Base-by-base conservation (phyloP, 35 echinoderm and acorn worm species). In the Strongylocentrotus purpuratus region DNA sequence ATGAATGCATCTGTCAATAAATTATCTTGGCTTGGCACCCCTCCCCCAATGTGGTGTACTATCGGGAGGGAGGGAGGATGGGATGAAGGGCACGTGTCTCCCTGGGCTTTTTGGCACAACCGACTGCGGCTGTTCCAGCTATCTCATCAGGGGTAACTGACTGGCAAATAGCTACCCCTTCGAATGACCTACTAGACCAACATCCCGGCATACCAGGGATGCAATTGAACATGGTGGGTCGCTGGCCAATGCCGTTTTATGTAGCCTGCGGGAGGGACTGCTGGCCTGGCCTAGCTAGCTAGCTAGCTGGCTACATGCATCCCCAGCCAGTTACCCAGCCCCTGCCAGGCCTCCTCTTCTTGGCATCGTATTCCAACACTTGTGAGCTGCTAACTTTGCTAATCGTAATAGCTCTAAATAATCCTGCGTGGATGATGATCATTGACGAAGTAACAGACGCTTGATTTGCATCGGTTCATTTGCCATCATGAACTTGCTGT, bases 151-250 rank as follows among this genome's bases (percentile, higher is more conserved):
- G 91, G 91, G 46, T 46, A 93, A 58, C 45, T 93, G 91, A 46
- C 65, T 78, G 65, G 65, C 65, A 78, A n/a, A 28, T 8, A 50
- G 31, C 91, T 47, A 48, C 46, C 91, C 45, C 90, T 45, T 58
- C 48, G n/a, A 10, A 13, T 93, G 91, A 93, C 91, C 91, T 93
- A 93, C 32, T 89, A 89, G 65, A 89, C 45, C 91, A 93, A 93
- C 91, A 93, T 55, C 91, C 31, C 91, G 31, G 48, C 91, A 93
- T 93, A 50, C 91, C 91, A 58, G 46, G 48, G 48, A 93, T 93
- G 91, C 48, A 93, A 93, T 31, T 93, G 91, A 93, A 93, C 91
- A 93, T 93, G 91, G 91, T 48, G 91, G 47, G 91, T 93, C 46
- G 18, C 45, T 28, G 91, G 45, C 91, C 48, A 93, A 58, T 58